Evolutionary conservation across 2,113 vertebrate genomes (phyloP).

Genomic region (Amblyornis subalaris): DNA sequence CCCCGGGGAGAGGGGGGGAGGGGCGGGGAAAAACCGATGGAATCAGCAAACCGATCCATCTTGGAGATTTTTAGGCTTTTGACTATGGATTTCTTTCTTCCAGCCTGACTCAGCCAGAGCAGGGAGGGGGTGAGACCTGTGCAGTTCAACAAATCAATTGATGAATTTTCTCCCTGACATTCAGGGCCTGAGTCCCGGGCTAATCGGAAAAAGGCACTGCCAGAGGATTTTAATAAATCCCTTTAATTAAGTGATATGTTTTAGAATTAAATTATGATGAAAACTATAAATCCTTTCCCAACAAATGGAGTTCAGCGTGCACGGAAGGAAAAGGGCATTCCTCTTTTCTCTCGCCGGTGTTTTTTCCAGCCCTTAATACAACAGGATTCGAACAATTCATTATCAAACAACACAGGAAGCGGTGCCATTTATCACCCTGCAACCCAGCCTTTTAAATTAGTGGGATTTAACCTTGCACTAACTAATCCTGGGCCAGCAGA

Average conservation of each 20-base stretch:
- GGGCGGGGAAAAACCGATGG: not conserved
- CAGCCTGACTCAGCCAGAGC: not conserved
- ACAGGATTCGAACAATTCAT: constrained; percentile 27
- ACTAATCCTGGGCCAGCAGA: not conserved
- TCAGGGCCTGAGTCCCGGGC: not conserved
- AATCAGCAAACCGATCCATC: not conserved
- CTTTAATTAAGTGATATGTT: constrained; percentile 63
- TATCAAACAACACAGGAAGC: constrained; percentile 9
- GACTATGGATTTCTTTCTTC: not conserved
- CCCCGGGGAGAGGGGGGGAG: not conserved
- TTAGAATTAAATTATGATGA: constrained; percentile 53
- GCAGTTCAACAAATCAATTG: not conserved
- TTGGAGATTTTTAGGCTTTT: not conserved
- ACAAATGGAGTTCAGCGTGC: not conserved
- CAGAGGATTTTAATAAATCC: constrained; percentile 57
- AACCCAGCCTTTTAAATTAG: not conserved
- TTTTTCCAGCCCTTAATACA: not conserved
- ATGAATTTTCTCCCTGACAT: constrained; percentile 22
- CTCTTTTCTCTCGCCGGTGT: not conserved
- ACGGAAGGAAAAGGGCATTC: not conserved
- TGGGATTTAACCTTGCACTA: not conserved
- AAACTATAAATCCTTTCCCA: constrained; percentile 38
- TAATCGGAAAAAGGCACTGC: not conserved
- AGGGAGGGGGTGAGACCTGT: not conserved
- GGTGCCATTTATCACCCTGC: not conserved